Evolutionary conservation across 2,888 invertebrate species (phyloP).

Genomic region (Calameuta pallipes): DNA sequence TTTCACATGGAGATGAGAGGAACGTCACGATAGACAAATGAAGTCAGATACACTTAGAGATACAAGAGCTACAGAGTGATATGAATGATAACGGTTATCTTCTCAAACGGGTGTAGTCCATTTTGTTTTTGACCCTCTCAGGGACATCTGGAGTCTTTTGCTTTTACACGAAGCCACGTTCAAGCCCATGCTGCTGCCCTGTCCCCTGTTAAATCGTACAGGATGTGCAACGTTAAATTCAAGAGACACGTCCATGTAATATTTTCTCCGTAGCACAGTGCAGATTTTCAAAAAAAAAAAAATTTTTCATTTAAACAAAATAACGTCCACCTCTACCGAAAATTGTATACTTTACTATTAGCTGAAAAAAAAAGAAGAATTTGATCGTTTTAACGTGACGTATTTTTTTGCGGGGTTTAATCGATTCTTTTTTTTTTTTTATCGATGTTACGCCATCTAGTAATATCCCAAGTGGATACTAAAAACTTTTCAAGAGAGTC

Average conservation of each 20-base stretch:
- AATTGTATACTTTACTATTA: no score
- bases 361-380: no score
- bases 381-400: no score
- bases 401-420: no score
- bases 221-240: background rate
- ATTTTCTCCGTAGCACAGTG: background rate
- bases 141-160: background rate
- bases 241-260: background rate
- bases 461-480: background rate
- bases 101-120: constrained; percentile 1
- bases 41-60: constrained; percentile 19
- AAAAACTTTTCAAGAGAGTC: background rate
- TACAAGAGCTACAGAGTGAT: constrained; percentile 12
- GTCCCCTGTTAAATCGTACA: background rate
- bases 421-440: background rate
- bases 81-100: constrained; percentile 16
- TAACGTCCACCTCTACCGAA: no score
- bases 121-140: constrained; percentile 4
- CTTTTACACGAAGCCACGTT: no score
- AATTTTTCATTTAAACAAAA: background rate
- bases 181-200: no score
- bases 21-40: constrained; percentile 27
- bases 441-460: background rate
- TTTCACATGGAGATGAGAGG: constrained; percentile 25
- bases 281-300: background rate